These are phyloP conservation scores for Caenorhabditis sinica DNA, from an alignment of 2,888 invertebrate species.

Conservation along the genomic window DNA sequence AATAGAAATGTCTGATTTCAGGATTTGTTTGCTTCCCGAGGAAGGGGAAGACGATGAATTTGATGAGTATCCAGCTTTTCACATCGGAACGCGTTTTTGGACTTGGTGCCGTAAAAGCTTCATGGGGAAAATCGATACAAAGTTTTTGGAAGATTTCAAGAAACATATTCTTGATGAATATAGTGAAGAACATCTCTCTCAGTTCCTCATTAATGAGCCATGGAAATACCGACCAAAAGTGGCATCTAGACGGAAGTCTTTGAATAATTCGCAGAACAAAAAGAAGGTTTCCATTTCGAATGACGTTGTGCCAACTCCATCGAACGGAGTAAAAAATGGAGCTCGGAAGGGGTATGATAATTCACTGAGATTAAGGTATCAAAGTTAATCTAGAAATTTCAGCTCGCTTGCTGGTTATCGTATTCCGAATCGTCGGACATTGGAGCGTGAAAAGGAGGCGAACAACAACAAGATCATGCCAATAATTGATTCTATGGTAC, in stretches of 20 bases:
- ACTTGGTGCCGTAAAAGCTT: slow-evolving; percentile 66
- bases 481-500: slow-evolving; percentile 57
- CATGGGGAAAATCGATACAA: slow-evolving; percentile 59
- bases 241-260: slow-evolving; percentile 23
- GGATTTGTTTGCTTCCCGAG: slow-evolving; percentile 66
- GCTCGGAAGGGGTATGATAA: slow-evolving; percentile 27
- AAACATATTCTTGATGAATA: slow-evolving; percentile 55
- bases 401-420: slow-evolving; percentile 45
- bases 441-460: slow-evolving; percentile 40
- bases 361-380: not conserved
- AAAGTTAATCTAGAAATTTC: not conserved
- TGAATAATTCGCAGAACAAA: slow-evolving; percentile 17
- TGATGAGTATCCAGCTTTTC: slow-evolving; percentile 62
- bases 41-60: slow-evolving; percentile 64
- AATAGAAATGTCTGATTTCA: slow-evolving; percentile 21
- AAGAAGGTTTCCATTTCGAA: slow-evolving; percentile 53
- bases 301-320: slow-evolving; percentile 26
- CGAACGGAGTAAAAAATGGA: slow-evolving; percentile 12
- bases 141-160: slow-evolving; percentile 65
- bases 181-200: slow-evolving; percentile 45
- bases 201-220: slow-evolving; percentile 68
- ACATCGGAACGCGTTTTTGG: slow-evolving; percentile 71
- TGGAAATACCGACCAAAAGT: slow-evolving; percentile 66
- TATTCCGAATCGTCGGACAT: slow-evolving; percentile 53
- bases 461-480: slow-evolving; percentile 64